Evolutionary conservation across 1,140 invertebrate genomes (phyloP), one percentile per base, ranked within the genome.

Genomic region (Cherax destructor): DNA sequence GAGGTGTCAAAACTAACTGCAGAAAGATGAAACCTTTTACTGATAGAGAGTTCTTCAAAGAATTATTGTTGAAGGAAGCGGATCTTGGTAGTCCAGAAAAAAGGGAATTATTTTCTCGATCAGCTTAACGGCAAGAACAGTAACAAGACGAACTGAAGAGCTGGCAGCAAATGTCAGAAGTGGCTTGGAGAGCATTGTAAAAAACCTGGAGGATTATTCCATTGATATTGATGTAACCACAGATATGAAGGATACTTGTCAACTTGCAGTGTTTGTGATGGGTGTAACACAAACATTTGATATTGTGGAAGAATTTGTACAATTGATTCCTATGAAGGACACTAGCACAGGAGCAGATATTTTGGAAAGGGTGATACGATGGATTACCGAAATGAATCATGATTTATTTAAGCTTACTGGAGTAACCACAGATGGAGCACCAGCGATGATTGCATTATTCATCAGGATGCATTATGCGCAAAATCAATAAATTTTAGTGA

Each of bases 341-440:
- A 74, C 41, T 6, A 89, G 56, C 76, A 76, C 4, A 47, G 85
- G 85, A 18, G 9, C 49, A 76, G 50, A 78, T 30, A 87, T 87
- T 56, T 87, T 87, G 21, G 52, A 77, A 24, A 30, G 69, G 6
- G 72, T 87, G 50, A 13, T 77, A 21, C 13, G 77, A 21, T 56
- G 47, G 76, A 74, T 79, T 59, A 56, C 11, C 41, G 50, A 9
- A 50, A 52, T 52, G 56, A 41, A 65, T 85, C 69, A 72, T 91
- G 21, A 88, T 91, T 65, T 84, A 91, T 65, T 84, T 88, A 83
- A 59, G 69, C 30, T 11, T 65, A 49, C 61, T 91, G 80, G n/a
- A n/a, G n/a, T n/a, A n/a, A n/a, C n/a, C n/a, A n/a, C n/a, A n/a
- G n/a, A n/a, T n/a, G n/a, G n/a, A 61, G 89, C 65, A n/a, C 89